phyloP scores from a whole-genome alignment of 1,140 invertebrate species.

The Asobara japonica region DNA sequence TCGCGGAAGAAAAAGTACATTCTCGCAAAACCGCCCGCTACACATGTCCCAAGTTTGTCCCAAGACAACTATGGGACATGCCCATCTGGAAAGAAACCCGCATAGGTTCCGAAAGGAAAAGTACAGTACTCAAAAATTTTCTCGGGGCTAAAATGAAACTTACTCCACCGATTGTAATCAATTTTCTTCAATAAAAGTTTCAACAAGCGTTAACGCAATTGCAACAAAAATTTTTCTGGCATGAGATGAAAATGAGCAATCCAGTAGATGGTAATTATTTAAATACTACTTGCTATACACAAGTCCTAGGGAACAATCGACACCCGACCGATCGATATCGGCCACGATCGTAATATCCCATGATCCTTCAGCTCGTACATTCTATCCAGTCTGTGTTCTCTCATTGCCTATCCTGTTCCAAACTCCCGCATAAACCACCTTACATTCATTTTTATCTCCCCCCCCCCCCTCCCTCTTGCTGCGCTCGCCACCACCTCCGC shows the following conservation, averaged over 20 bases:
- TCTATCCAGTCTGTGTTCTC: background rate
- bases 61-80: too few species aligned
- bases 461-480: too few species aligned
- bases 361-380: slow-evolving; percentile 22
- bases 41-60: too few species aligned
- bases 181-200: too few species aligned
- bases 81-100: too few species aligned
- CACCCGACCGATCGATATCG: slow-evolving; percentile 29
- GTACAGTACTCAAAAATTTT: too few species aligned
- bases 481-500: background rate
- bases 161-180: too few species aligned
- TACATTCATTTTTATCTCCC: background rate
- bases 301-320: slow-evolving; percentile 16
- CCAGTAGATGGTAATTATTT: background rate
- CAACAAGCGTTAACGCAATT: too few species aligned
- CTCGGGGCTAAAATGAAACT: too few species aligned
- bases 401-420: background rate
- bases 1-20: too few species aligned
- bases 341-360: slow-evolving; percentile 12
- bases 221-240: background rate
- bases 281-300: background rate
- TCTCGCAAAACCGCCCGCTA: too few species aligned
- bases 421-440: background rate
- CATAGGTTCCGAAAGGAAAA: too few species aligned
- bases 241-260: background rate